Evolutionary conservation across 2,888 invertebrate species (phyloP), one percentile per base, ranked within the genome.

Genomic region (Oxytorus armatus): DNA sequence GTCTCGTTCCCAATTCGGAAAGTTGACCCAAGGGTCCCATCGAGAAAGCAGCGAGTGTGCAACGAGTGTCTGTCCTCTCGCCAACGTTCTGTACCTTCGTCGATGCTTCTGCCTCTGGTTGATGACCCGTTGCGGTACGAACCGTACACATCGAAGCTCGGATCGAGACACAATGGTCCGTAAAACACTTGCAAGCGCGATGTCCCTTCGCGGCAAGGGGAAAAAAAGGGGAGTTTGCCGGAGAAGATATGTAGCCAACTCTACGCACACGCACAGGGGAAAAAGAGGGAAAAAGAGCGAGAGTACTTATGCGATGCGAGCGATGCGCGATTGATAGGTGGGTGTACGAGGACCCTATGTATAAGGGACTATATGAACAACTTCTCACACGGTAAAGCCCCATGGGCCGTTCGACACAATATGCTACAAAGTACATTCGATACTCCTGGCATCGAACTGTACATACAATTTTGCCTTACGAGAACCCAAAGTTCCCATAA

Each of bases 401-500:
- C 85, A 84, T 75, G 89, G 89, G 87, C 83, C 82, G 79, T 79
- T 82, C 81, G 82, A 81, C 74, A 87, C 90, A 90, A 91, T 91
- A 90, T 91, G 90, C 89, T 90, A 88, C 80, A 77, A 61, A 76
- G 86, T 86, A 79, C 88, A 89, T 86, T 84, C 86, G 87, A 90
- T 90, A 89, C 90, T 89, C 89, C 87, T 88, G 89, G 59, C 72
- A 69, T 51, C 82, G 63, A 59, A 68, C 66, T 61, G 61, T 81
- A 68, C 47, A 66, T 63, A 70, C 66, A n/a, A n/a, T 74, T 55
- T 61, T 84, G 84, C 85, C 81, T 66, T 36, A 36, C 14, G 63
- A 57, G 69, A 63, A 36, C 82, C 63, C 33, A 82, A 84, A 84
- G 89, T 91, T 91, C 91, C 90, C 91, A 91, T 87, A 88, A 89